Evolutionary conservation across 1,140 invertebrate species (phyloP).

Genomic region (Myzus persicae): DNA sequence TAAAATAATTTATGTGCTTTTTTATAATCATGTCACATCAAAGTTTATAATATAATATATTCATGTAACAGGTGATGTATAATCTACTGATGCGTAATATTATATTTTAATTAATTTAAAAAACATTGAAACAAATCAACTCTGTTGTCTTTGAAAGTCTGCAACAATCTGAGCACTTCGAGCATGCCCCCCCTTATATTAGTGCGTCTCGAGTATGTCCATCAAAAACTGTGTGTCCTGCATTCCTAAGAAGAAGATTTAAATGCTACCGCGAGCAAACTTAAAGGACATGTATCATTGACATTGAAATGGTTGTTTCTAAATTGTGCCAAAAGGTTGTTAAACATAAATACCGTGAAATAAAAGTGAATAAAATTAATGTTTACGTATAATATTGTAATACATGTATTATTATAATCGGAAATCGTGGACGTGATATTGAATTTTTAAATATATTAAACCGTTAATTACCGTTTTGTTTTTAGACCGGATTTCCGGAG

Average conservation of each 20-base stretch:
- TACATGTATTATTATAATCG: neutral
- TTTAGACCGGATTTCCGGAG: slow-evolving; percentile 38
- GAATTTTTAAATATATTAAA: slow-evolving; percentile 11
- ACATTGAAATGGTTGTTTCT: neutral
- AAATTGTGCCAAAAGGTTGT: neutral
- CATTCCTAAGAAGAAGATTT: neutral
- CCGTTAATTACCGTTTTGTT: slow-evolving; percentile 6
- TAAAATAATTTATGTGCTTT: neutral
- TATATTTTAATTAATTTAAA: neutral
- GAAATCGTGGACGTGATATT: neutral
- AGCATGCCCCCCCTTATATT: neutral
- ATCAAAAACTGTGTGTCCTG: neutral
- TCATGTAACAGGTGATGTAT: neutral
- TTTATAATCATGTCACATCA: neutral
- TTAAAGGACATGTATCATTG: neutral
- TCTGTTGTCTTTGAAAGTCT: neutral
- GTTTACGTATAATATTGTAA: neutral
- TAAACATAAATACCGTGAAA: neutral
- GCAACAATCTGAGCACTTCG: neutral
- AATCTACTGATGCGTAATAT: neutral
- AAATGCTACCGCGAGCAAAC: too few species aligned
- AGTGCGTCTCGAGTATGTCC: neutral
- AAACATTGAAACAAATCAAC: neutral
- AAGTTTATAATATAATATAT: neutral
- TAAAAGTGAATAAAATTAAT: neutral